These are phyloP conservation scores for Nyleta sp. DNA, from an alignment of 2,888 invertebrate species.

Conservation along the genomic window DNA sequence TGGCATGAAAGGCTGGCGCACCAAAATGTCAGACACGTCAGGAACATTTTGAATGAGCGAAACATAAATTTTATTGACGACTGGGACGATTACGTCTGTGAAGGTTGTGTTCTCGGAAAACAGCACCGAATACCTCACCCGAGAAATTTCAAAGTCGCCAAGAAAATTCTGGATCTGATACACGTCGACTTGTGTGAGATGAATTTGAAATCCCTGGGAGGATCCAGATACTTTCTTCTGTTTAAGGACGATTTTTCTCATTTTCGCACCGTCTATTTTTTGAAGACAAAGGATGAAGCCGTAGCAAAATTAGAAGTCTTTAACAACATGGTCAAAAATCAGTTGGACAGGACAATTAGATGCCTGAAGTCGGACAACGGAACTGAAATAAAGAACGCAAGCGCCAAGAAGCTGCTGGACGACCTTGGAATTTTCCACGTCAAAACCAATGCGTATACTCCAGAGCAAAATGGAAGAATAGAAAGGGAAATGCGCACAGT, in stretches of 20 bases:
- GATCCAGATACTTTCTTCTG: neutral
- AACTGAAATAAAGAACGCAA: neutral
- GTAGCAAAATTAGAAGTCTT: neutral
- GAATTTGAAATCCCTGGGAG: neutral
- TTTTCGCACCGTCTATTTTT: slow-evolving; percentile 7
- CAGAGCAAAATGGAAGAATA: slow-evolving; percentile 7
- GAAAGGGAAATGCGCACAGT: slow-evolving; percentile 11
- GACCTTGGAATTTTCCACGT: neutral
- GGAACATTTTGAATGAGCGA: neutral
- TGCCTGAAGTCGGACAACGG: slow-evolving; percentile 3
- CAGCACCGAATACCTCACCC: slow-evolving; percentile 3
- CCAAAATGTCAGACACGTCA: neutral
- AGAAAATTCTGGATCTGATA: neutral
- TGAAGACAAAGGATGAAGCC: neutral
- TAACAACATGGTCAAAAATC: slow-evolving; percentile 6
- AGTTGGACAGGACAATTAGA: neutral
- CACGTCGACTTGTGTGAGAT: slow-evolving; percentile 1
- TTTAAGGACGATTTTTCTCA: slow-evolving; percentile 4
- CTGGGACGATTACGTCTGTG: neutral
- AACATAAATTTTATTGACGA: neutral
- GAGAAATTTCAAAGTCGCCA: neutral
- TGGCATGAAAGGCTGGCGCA: neutral
- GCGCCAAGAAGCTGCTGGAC: neutral
- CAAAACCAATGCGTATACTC: neutral
- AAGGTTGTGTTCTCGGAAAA: neutral